phyloP scores from a whole-genome alignment of 2,797 vertebrate genomes.

The Eidolon dupreanum region DNA sequence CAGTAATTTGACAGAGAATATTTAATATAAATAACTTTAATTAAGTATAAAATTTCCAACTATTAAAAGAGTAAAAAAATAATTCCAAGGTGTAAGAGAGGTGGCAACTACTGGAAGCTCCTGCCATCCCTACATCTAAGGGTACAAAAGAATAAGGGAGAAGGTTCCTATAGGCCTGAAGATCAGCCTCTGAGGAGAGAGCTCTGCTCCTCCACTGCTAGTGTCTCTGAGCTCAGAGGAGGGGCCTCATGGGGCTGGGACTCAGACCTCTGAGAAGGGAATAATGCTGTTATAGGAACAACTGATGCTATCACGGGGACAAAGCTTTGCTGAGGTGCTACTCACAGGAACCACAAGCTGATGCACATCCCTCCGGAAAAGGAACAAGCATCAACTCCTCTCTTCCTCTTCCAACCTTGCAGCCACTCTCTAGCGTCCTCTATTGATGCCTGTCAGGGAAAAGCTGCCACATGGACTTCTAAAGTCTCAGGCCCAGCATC shows the following conservation, averaged over 20 bases:
- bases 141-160: not conserved
- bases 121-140: not conserved
- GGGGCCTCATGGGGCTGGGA: not conserved
- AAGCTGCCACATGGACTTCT: not conserved
- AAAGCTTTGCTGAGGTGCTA: not conserved
- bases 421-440: not conserved
- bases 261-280: not conserved
- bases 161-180: not conserved
- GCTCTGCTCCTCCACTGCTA: accelerated
- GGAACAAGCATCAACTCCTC: accelerated
- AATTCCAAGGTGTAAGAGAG: not conserved
- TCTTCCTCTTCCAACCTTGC: not conserved
- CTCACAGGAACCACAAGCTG: not conserved
- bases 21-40: constrained; percentile 3
- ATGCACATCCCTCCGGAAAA: not conserved
- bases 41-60: not conserved
- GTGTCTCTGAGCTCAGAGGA: not conserved
- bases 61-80: not conserved
- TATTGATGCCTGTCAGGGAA: not conserved
- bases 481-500: not conserved
- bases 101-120: not conserved
- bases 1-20: not conserved
- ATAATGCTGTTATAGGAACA: not conserved
- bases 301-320: not conserved
- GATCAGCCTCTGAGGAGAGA: accelerated